A percentile compares a stretch with the other conserved stretches of the same genome.
Conservation (phyloP, 2,113 vertebrate genomes). For the Triplophysa siluroides region DNA sequence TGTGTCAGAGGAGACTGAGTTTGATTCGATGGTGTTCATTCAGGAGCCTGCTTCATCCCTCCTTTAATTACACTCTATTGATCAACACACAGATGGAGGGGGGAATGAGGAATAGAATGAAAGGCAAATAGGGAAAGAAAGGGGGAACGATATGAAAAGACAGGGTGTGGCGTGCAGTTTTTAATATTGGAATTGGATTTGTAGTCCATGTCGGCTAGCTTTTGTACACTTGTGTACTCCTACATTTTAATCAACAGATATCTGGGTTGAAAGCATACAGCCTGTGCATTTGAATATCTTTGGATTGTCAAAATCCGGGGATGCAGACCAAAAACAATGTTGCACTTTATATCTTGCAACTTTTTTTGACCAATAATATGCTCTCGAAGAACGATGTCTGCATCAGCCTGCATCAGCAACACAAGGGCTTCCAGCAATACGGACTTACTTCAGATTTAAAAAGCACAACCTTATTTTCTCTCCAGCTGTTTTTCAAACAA, state of each 20-base stretch:
- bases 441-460: neutral
- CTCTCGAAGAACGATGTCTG: too few species aligned
- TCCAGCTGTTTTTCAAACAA: neutral
- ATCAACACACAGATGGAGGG: conserved; percentile 22
- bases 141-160: conserved; percentile 19
- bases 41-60: conserved; percentile 41
- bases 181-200: too few species aligned
- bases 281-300: too few species aligned
- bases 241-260: too few species aligned
- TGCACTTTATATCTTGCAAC: too few species aligned
- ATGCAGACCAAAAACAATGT: too few species aligned
- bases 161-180: conserved; percentile 44
- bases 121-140: conserved; percentile 20
- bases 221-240: too few species aligned
- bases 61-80: conserved; percentile 42
- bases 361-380: too few species aligned
- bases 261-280: too few species aligned
- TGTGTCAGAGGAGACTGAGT: conserved; percentile 50
- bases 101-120: conserved; percentile 9
- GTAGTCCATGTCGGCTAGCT: too few species aligned
- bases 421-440: neutral
- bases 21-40: conserved; percentile 35
- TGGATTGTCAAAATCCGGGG: too few species aligned
- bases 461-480: neutral
- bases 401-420: neutral